Evolutionary conservation across 2,113 vertebrate genomes (phyloP), one percentile per base, ranked within the genome.

Genomic region (Scomber japonicus): DNA sequence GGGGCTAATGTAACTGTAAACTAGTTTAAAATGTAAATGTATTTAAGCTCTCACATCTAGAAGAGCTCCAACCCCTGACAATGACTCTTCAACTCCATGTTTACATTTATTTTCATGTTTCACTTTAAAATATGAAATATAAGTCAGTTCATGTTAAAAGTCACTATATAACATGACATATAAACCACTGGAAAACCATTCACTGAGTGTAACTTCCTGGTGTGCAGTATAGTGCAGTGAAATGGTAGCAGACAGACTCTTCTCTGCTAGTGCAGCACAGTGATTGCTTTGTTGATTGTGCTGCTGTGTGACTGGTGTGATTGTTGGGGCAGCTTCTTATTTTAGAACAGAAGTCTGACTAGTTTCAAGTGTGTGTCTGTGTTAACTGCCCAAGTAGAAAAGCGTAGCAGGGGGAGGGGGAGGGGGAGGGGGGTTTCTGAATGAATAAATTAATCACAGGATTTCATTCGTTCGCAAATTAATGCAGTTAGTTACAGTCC

Each of bases 241-340:
- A 27, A 27, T 40, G 60, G 54, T 2, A 21, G 64, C 60, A 63
- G 74, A 73, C 75, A 75, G 68, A 67, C 62, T 14, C 61, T 44
- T 61, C 60, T 65, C 10, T 51, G 62, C 44, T 4, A 15, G 14
- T 27, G 71, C 71, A 69, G 73, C 88, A 94, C 94, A 94, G 75
- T 88, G 80, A 53, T 57, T 55, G 70, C 92, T 94, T 94, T 94
- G 93, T 94, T 78, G 85, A 89, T 87, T 89, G 90, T 88, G 67
- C 82, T 66, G 82, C 62, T 84, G 84, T 86, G 82, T 93, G 91
- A 92, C 91, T 91, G 88, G 9, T 55, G 31, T 19, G 82, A 86
- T 89, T 94, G 90, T 91, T 80, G 44, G 44, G 48, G n/a, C 49
- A 46, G 57, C 66, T 67, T 67, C 80, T 87, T 85, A 78, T 86